A percentile compares a stretch with the other conserved stretches of the same genome.
Evolutionary conservation across 2,888 invertebrate species (phyloP).

Genomic region (Mythimna impura): DNA sequence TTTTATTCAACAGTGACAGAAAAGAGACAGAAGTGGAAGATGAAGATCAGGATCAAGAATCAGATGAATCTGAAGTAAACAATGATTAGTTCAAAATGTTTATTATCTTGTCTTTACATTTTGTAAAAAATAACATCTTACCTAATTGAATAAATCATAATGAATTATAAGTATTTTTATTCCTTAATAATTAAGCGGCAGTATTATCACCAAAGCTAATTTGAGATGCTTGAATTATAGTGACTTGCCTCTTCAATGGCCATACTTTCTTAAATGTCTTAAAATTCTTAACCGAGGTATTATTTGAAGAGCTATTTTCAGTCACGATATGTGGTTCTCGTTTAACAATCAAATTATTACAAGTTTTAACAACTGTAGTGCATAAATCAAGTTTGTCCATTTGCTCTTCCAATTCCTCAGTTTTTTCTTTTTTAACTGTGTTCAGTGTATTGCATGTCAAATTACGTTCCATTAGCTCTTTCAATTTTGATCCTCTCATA

Average conservation of each 20-base stretch:
- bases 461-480: conserved; percentile 78
- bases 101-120: conserved; percentile 56
- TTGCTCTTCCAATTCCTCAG: conserved; percentile 78
- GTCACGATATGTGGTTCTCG: conserved; percentile 76
- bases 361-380: conserved; percentile 78
- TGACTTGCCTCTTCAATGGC: conserved; percentile 83
- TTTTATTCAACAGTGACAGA: conserved; percentile 60
- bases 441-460: conserved; percentile 29
- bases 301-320: conserved; percentile 58
- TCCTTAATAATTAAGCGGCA: conserved; percentile 42
- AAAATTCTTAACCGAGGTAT: conserved; percentile 77
- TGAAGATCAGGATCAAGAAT: conserved; percentile 49
- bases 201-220: conserved; percentile 59
- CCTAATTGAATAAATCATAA: conserved; percentile 55
- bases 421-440: conserved; percentile 76
- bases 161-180: conserved; percentile 24
- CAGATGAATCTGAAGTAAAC: conserved; percentile 46
- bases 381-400: conserved; percentile 82
- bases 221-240: conserved; percentile 73
- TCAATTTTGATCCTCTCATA: conserved; percentile 81
- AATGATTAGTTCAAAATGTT: conserved; percentile 51
- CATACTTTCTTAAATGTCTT: conserved; percentile 88
- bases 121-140: conserved; percentile 56
- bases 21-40: conserved; percentile 21
- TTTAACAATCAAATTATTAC: conserved; percentile 81